Conservation (phyloP, 30 jellyfish, hydroid and myxozoan genomes). For the Turritopsis rubra region DNA sequence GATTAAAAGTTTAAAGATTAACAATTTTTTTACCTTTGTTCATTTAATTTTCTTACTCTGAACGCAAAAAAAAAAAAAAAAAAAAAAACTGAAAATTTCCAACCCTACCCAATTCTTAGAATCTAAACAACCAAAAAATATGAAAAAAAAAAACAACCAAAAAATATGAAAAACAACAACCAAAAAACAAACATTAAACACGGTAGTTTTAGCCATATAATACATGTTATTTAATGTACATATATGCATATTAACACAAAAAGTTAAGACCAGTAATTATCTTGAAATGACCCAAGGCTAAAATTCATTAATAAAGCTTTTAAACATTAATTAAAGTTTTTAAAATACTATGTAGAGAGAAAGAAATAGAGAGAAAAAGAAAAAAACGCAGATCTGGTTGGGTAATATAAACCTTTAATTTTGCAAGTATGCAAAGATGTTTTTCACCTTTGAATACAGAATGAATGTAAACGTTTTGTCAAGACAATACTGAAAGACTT, state of each 20-base stretch:
- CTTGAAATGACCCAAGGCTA: not conserved
- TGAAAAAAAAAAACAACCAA: not conserved
- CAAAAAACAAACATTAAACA: not conserved
- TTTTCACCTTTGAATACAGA: not conserved
- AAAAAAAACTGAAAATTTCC: too few species aligned
- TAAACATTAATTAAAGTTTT: not conserved
- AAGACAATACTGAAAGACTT: not conserved
- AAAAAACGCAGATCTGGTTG: not conserved
- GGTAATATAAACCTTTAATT: not conserved
- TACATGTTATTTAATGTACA: not conserved
- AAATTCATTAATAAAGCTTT: not conserved
- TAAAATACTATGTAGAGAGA: not conserved
- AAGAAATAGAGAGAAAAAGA: not conserved
- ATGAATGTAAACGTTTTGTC: not conserved
- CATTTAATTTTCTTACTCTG: too few species aligned
- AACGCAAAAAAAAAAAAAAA: too few species aligned
- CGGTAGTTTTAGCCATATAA: not conserved
- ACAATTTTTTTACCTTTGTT: too few species aligned
- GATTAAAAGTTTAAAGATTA: too few species aligned
- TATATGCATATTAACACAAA: slow-evolving; percentile 13
- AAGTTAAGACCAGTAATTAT: not conserved
- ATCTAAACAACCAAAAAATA: too few species aligned
- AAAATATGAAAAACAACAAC: not conserved
- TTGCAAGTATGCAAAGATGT: not conserved
- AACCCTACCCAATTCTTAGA: too few species aligned